A percentile compares a stretch with the other conserved stretches of the same genome.
These are phyloP conservation scores for Toxostoma redivivum DNA, from an alignment of 2,113 vertebrate species.

Conservation along the genomic window DNA sequence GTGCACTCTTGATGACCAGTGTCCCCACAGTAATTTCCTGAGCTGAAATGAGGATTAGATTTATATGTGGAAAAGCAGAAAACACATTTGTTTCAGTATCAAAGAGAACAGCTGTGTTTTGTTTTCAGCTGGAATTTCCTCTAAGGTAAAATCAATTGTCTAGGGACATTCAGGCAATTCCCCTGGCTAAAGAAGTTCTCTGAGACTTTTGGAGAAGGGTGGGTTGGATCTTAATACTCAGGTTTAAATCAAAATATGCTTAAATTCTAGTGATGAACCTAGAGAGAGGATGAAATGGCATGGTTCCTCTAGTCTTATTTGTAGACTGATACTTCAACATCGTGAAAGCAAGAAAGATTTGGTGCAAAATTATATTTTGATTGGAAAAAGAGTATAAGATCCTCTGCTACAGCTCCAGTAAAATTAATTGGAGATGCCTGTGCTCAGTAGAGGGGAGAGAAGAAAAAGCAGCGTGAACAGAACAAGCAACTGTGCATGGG, in stretches of 20 bases:
- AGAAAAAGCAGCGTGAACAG: background rate
- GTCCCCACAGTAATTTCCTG: constrained; percentile 21
- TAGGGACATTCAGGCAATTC: background rate
- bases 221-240: background rate
- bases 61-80: background rate
- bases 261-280: background rate
- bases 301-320: background rate
- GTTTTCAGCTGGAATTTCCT: background rate
- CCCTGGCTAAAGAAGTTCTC: background rate
- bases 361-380: background rate
- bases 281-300: background rate
- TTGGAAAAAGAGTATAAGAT: background rate
- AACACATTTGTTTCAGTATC: background rate
- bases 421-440: background rate
- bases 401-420: background rate
- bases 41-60: constrained; percentile 31
- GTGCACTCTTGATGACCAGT: constrained; percentile 17
- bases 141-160: background rate
- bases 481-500: accelerated
- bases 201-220: background rate
- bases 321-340: background rate
- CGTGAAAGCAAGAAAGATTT: background rate
- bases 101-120: background rate
- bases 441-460: background rate
- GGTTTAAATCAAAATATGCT: background rate